phyloP scores from a whole-genome alignment of 2,113 vertebrate genomes.

The Poeciliopsis occidentalis region DNA sequence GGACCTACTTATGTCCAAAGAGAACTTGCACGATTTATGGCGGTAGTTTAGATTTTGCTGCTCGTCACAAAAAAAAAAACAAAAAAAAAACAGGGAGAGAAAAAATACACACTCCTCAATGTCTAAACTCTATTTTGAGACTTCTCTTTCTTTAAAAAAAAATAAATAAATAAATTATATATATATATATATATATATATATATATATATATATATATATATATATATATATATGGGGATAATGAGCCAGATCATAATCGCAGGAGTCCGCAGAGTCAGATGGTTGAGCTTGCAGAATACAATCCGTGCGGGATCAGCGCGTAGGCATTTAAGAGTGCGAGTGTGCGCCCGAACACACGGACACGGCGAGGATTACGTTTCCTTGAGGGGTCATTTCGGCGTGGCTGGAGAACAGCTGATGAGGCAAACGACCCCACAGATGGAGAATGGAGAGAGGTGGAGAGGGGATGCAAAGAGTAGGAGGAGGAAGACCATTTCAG shows the following conservation, averaged over 20 bases:
- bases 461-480: conserved; percentile 13
- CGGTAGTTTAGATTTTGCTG: neutral
- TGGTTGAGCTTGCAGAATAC: conserved; percentile 51
- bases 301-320: conserved; percentile 36
- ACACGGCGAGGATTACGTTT: conserved; percentile 63
- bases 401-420: conserved; percentile 73
- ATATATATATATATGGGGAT: neutral
- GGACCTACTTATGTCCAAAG: neutral
- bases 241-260: conserved; percentile 31
- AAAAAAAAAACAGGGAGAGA: neutral
- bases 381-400: conserved; percentile 73
- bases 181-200: too few species aligned
- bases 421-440: conserved; percentile 68
- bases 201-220: too few species aligned
- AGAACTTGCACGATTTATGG: neutral
- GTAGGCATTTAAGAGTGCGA: conserved; percentile 45
- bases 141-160: neutral
- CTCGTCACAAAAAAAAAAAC: too few species aligned
- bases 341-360: conserved; percentile 17
- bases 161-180: too few species aligned
- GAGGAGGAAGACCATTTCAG: conserved; percentile 25
- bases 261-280: conserved; percentile 9
- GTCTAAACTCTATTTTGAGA: neutral
- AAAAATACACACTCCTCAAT: neutral
- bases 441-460: conserved; percentile 41